Evolutionary conservation across 2,797 vertebrate genomes (phyloP), one percentile per base, ranked within the genome.

Genomic region (Sebastes steindachneri): DNA sequence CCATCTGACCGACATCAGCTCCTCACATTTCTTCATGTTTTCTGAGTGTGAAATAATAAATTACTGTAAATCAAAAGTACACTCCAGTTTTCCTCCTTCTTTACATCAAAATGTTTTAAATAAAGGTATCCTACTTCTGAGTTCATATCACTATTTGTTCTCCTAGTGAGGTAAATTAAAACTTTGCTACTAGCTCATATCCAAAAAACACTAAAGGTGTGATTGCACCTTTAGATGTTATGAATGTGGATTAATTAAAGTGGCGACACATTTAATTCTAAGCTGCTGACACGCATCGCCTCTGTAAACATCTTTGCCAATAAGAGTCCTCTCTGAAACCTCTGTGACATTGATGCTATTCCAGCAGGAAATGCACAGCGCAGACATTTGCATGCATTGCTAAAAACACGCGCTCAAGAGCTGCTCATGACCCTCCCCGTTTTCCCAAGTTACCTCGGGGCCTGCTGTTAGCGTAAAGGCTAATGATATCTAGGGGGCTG

Each of bases 401-500:
- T 95, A 96, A 97, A 96, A 96, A 54, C 96, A 96, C 95, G 94
- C 81, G 90, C 90, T 96, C 95, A 95, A 91, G 94, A 94, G 95
- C 93, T 37, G 80, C 57, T 64, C 26, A 17, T 21, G 53, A 79
- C 68, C 59, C 73, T 51, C 77, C 85, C 55, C 23, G 1, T 86
- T 90, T 92, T 90, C 83, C 88, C 93, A 92, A 63, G 89, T 89
- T 93, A 94, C 97, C 95, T 97, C 84, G 92, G 81, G 92, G 85
- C 72, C 84, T 94, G 96, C 96, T 97, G 96, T 92, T 92, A 83
- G 88, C 92, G 90, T 94, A 92, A 94, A 97, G 58, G 96, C 96
- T 97, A 97, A 98, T 97, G 97, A 97, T 95, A 94, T 95, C 64
- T 84, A 89, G 94, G 94, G 95, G 93, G 94, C 90, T 93, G 95